Evolutionary conservation across 2,797 vertebrate genomes (phyloP).

Genomic region (Lepus oiostolus): DNA sequence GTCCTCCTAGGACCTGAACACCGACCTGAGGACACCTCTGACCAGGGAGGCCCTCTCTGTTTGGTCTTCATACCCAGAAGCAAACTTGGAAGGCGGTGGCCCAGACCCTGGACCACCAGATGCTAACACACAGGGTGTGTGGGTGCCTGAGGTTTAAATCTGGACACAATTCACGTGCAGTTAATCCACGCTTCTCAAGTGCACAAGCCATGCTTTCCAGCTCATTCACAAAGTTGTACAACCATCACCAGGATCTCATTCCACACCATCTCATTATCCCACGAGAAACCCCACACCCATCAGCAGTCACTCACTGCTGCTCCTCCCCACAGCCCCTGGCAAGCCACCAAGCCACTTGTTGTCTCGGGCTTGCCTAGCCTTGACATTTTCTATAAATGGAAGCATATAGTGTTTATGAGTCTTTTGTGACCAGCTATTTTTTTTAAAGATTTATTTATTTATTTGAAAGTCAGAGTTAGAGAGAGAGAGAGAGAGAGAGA

Average conservation of each 20-base stretch:
- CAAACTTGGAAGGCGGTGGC: neutral
- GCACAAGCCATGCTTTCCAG: neutral
- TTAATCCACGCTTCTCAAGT: neutral
- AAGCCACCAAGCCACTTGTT: neutral
- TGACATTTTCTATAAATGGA: neutral
- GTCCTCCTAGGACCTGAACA: neutral
- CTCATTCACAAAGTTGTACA: neutral
- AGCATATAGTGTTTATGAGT: neutral
- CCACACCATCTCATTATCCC: neutral
- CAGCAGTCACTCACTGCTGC: neutral
- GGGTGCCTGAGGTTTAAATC: neutral
- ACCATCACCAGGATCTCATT: neutral
- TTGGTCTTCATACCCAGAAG: neutral
- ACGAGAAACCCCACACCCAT: neutral
- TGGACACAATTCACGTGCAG: slow-evolving; percentile 13
- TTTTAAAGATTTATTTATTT: neutral
- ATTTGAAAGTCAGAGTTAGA: too few species aligned
- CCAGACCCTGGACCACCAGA: neutral
- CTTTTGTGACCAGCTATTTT: neutral
- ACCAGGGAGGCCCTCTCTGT: neutral
- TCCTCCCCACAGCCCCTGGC: neutral
- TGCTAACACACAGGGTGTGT: neutral
- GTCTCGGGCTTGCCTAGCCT: neutral
- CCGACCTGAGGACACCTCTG: neutral
- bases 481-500: too few species aligned